A percentile compares a stretch with the other conserved stretches of the same genome.
Conservation (phyloP, 1,140 invertebrate genomes). For the Oryzaephilus surinamensis region DNA sequence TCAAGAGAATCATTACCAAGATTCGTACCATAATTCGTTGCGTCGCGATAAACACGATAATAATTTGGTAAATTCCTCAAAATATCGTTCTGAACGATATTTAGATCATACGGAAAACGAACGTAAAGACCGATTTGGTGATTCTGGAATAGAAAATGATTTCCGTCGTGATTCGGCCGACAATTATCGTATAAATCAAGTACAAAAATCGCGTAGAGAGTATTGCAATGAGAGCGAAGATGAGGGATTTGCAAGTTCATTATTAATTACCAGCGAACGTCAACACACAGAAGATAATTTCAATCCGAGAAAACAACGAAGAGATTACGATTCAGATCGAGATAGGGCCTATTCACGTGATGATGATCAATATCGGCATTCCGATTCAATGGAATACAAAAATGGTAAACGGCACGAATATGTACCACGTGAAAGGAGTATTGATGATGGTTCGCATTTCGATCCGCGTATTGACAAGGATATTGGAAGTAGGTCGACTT, state of each 20-base stretch:
- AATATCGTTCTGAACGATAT: slow-evolving; percentile 37
- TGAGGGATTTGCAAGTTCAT: slow-evolving; percentile 49
- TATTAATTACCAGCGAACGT: slow-evolving; percentile 54
- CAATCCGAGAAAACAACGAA: slow-evolving; percentile 36
- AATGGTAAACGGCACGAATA: slow-evolving; percentile 39
- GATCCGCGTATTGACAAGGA: slow-evolving; percentile 49
- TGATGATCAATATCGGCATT: slow-evolving; percentile 23
- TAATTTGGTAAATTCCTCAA: slow-evolving; percentile 31
- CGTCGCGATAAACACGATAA: slow-evolving; percentile 34
- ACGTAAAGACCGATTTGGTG: slow-evolving; percentile 49
- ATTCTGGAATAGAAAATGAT: slow-evolving; percentile 70
- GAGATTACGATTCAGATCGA: slow-evolving; percentile 35
- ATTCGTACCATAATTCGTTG: slow-evolving; percentile 44
- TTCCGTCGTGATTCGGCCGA: slow-evolving; percentile 59
- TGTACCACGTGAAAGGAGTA: slow-evolving; percentile 47
- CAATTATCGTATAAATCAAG: slow-evolving; percentile 12
- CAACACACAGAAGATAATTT: slow-evolving; percentile 51
- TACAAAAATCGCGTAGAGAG: slow-evolving; percentile 25
- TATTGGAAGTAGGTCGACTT: slow-evolving; percentile 30
- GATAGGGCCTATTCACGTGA: slow-evolving; percentile 21
- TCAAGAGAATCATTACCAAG: slow-evolving; percentile 35
- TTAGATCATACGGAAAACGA: slow-evolving; percentile 38
- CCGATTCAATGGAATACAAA: slow-evolving; percentile 29
- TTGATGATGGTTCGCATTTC: slow-evolving; percentile 50
- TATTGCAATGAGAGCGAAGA: slow-evolving; percentile 46